Percentiles rank a stretch among this genome's conserved stretches.
Conservation (phyloP, 2,797 vertebrate genomes). For the Calcarius lapponicus region DNA sequence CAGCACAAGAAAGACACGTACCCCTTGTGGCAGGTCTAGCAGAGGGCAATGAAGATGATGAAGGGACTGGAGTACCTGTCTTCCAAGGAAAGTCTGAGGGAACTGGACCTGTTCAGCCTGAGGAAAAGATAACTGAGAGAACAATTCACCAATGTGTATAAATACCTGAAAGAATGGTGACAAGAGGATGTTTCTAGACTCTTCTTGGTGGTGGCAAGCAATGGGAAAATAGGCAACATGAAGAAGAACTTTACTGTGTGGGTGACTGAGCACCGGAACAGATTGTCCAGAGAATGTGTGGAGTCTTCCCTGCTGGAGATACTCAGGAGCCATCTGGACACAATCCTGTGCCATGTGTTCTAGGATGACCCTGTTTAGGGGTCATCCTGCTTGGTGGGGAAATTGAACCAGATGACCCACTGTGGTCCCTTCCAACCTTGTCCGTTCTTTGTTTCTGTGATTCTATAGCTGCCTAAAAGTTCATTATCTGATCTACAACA, state of each 20-base stretch:
- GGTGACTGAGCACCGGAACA: neutral
- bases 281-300: neutral
- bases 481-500: neutral
- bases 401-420: neutral
- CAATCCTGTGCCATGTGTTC: accelerated
- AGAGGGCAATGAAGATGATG: neutral
- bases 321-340: neutral
- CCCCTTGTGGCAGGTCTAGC: accelerated
- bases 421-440: neutral
- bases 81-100: neutral
- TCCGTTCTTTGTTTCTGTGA: neutral
- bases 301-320: neutral
- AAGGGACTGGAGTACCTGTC: neutral
- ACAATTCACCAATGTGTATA: neutral
- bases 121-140: neutral
- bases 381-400: neutral
- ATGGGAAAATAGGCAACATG: too few relatives aligned
- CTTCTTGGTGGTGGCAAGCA: neutral
- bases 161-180: neutral
- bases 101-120: neutral
- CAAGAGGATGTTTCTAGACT: neutral
- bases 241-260: neutral
- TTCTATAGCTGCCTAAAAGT: neutral
- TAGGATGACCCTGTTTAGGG: neutral
- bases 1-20: neutral